These are phyloP conservation scores for Himalopsyche anomala DNA, from an alignment of 2,888 invertebrate genomes.

Conservation along the genomic window DNA sequence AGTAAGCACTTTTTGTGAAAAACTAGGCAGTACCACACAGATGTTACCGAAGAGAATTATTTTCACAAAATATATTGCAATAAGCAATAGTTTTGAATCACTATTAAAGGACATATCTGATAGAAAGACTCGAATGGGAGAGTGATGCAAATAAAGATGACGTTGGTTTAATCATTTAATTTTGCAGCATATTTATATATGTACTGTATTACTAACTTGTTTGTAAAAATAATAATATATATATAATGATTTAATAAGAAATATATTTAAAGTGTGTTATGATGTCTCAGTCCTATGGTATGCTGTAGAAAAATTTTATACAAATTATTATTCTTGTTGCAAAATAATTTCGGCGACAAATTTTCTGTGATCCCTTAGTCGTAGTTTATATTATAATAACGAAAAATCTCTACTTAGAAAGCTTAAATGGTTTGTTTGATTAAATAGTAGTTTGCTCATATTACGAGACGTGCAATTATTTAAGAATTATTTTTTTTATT, in stretches of 20 bases:
- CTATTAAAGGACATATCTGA: not conserved
- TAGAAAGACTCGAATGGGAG: not conserved
- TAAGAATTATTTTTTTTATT: not conserved
- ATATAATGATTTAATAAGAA: not conserved
- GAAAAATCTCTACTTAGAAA: not conserved
- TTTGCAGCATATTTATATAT: not conserved
- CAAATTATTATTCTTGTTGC: conserved; percentile 49
- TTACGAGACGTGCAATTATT: not conserved
- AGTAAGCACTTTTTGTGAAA: not conserved
- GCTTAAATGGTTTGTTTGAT: conserved; percentile 17
- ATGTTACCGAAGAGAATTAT: not conserved
- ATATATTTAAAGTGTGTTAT: conserved; percentile 32
- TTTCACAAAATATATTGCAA: not conserved
- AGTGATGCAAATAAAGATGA: not conserved
- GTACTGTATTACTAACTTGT: not conserved
- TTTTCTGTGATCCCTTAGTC: conserved; percentile 65
- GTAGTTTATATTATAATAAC: conserved; percentile 39
- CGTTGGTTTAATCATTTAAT: not conserved
- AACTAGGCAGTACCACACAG: not conserved
- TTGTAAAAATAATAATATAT: conserved; percentile 32
- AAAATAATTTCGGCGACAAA: conserved; percentile 51
- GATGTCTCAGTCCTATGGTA: conserved; percentile 2
- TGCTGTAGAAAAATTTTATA: conserved; percentile 28
- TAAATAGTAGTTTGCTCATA: not conserved
- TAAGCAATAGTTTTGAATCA: conserved; percentile 11